Evolutionary conservation across 1,140 invertebrate genomes (phyloP), one percentile per base, ranked within the genome.

Genomic region (Ooceraea biroi): DNA sequence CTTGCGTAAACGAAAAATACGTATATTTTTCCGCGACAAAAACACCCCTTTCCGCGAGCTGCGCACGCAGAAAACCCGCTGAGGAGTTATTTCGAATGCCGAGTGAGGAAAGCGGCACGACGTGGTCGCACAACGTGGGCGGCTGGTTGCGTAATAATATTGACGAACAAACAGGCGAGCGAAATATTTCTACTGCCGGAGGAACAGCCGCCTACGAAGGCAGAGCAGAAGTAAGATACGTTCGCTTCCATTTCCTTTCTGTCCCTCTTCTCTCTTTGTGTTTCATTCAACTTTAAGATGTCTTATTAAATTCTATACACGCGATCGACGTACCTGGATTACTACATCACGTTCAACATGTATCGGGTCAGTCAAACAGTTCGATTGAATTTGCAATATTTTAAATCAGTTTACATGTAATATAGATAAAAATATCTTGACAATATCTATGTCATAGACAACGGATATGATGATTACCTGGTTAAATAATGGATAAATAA

Each of bases 111-210:
- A 88, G 80, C 78, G 55, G 60, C 66, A 61, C 66, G 68, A 84
- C 65, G 36, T 30, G n/a, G 61, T 17, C 69, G 85, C 58, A 36
- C 36, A n/a, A 19, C 66, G 86, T 87, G 72, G 86, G 86, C 65
- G 65, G 58, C 36, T 19, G 58, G 25, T 87, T 87, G 85, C 85
- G 66, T 77, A 87, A 87, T 85, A 58, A 77, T 76, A 84, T 83
- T 82, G 68, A 84, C 44, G 36, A 46, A 52, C 50, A 60, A 82
- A 69, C 71, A 69, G 46, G 36, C 58, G 69, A 83, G 46, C 57
- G 57, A 86, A 86, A 87, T 87, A 63, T 76, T 86, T 86, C 48
- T 83, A 85, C 61, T 36, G 73, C 72, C 27, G 57, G 12, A 58
- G 22, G 25, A 50, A 68, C 22, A 48, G 27, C 48, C 48, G 57